Conservation (phyloP, 2,888 invertebrate species). For the Himalopsyche japonica region DNA sequence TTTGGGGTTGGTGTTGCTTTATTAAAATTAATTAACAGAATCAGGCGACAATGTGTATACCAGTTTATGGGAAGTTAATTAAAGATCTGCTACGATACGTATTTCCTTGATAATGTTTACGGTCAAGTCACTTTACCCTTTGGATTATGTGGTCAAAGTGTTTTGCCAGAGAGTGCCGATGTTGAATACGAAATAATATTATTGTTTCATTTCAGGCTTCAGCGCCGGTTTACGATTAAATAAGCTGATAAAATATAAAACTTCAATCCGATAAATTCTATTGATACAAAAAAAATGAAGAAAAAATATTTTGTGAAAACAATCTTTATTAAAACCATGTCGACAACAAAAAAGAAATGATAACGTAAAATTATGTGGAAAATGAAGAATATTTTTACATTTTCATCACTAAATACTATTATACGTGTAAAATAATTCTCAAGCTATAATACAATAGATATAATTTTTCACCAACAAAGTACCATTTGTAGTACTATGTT, state of each 20-base stretch:
- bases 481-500: too few species aligned
- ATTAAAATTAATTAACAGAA: not conserved
- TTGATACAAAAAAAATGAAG: not conserved
- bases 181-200: not conserved
- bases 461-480: too few species aligned
- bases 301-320: not conserved
- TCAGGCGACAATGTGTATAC: not conserved
- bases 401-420: too few species aligned
- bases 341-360: not conserved
- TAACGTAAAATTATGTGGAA: too few species aligned
- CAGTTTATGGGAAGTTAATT: not conserved
- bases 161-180: not conserved
- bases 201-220: not conserved
- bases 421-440: too few species aligned
- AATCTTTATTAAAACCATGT: not conserved
- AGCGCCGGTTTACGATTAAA: not conserved
- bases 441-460: too few species aligned
- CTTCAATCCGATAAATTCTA: too few species aligned
- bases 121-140: not conserved
- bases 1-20: not conserved
- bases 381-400: too few species aligned
- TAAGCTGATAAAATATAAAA: not conserved
- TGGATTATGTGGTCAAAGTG: not conserved
- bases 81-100: not conserved
- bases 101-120: not conserved